A percentile compares a stretch with the other conserved stretches of the same genome.
phyloP scores from a whole-genome alignment of 2,797 vertebrate genomes.

The Sphenopsis melanotis region DNA sequence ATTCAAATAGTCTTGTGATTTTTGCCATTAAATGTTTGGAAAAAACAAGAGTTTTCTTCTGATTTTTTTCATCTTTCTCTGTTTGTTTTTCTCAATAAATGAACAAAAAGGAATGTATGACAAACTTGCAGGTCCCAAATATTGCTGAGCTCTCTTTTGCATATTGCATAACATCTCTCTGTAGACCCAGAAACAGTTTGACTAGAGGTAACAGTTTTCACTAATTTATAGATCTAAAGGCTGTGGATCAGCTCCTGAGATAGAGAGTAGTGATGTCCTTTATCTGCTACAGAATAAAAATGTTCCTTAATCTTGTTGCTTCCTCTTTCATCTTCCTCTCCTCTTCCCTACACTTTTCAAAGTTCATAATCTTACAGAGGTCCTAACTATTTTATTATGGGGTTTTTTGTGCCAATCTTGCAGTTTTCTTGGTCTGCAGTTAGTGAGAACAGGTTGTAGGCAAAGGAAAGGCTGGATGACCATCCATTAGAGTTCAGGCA shows the following conservation, averaged over 20 bases:
- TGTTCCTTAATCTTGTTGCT: not conserved
- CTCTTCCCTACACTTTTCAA: not conserved
- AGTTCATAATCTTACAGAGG: not conserved
- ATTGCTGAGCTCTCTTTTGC: not conserved
- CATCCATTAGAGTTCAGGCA: not conserved
- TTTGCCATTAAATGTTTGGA: not conserved
- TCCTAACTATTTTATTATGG: not conserved
- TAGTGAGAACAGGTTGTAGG: not conserved
- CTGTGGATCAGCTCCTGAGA: not conserved
- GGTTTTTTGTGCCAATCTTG: not conserved
- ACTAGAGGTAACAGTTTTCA: not conserved
- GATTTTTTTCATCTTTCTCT: not conserved
- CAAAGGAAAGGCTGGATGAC: not conserved
- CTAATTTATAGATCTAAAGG: not conserved
- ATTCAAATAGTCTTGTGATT: not conserved
- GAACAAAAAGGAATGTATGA: not conserved
- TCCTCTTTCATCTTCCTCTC: not conserved
- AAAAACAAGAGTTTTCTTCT: not conserved
- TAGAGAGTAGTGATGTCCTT: not conserved
- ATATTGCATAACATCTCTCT: not conserved
- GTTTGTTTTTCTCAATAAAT: not conserved
- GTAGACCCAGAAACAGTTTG: not conserved
- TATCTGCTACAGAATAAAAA: not conserved
- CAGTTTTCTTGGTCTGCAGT: not conserved
- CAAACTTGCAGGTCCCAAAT: not conserved